phyloP scores from a whole-genome alignment of 2,797 vertebrate species.

The Spinibarbus caldwelli region DNA sequence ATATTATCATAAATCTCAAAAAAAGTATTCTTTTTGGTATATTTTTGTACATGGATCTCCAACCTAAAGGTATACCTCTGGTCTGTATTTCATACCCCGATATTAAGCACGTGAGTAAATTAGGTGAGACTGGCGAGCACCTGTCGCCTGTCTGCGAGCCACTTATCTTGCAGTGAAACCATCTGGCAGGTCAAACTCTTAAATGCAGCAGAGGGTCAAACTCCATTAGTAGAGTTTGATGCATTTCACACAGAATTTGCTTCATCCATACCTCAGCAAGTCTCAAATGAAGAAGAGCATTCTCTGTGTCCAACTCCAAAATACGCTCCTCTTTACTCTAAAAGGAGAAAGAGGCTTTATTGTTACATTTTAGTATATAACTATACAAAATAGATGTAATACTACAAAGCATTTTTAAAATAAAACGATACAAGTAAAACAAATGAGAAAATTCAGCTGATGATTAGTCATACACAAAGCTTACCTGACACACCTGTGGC shows the following conservation, averaged over 20 bases:
- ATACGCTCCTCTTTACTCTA: constrained; percentile 88
- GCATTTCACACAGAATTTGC: not conserved
- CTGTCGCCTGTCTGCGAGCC: constrained; percentile 53
- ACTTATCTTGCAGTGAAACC: constrained; percentile 48
- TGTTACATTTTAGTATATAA: not conserved
- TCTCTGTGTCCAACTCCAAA: constrained; percentile 85
- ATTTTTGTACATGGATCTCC: not conserved
- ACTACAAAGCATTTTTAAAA: not conserved
- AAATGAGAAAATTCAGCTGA: not conserved
- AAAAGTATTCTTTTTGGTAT: too few relatives aligned
- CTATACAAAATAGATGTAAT: not conserved
- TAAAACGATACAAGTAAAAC: not conserved
- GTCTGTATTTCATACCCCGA: not conserved
- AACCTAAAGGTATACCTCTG: not conserved
- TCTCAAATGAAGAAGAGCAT: constrained; percentile 84
- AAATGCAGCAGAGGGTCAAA: not conserved
- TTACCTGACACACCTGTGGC: too few relatives aligned
- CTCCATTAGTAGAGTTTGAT: not conserved
- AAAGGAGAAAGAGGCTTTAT: not conserved
- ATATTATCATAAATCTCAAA: not conserved
- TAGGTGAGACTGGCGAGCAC: constrained; percentile 29
- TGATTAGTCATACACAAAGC: not conserved
- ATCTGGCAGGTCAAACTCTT: constrained; percentile 40
- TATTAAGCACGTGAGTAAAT: constrained; percentile 25
- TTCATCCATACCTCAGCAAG: constrained; percentile 81